Conservation (phyloP, 2,113 vertebrate species). For the Scatophagus argus region DNA sequence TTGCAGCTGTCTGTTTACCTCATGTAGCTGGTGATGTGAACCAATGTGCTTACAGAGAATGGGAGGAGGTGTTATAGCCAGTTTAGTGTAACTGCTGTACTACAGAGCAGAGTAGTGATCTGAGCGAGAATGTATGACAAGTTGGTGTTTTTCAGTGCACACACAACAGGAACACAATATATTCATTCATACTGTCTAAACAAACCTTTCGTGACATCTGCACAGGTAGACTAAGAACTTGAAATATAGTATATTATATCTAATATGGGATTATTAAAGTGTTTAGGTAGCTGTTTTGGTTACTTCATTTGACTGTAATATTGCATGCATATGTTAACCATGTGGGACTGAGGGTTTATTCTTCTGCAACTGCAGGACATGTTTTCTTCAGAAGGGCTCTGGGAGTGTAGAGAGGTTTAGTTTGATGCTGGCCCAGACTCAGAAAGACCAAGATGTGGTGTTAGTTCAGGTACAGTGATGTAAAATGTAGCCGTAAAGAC, state of each 20-base stretch:
- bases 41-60: background rate
- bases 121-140: background rate
- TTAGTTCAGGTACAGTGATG: slow-evolving; percentile 18
- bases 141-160: background rate
- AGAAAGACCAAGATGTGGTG: slow-evolving; percentile 42
- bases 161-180: background rate
- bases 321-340: background rate
- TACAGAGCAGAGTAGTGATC: background rate
- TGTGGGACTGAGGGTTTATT: background rate
- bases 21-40: slow-evolving; percentile 13
- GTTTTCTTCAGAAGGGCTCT: slow-evolving; percentile 36
- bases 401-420: slow-evolving; percentile 37
- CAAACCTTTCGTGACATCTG: background rate
- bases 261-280: background rate
- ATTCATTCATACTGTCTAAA: background rate
- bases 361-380: slow-evolving; percentile 17
- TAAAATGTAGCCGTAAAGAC: slow-evolving; percentile 26
- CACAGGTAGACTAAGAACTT: background rate
- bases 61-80: background rate
- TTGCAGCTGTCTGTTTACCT: slow-evolving; percentile 29
- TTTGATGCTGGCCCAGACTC: slow-evolving; percentile 17
- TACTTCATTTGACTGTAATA: background rate
- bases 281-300: background rate
- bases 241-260: background rate
- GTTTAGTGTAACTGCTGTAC: background rate